A percentile compares a stretch with the other conserved stretches of the same genome.
Conservation (phyloP, 2,113 vertebrate species). For the Xenus cinereus region DNA sequence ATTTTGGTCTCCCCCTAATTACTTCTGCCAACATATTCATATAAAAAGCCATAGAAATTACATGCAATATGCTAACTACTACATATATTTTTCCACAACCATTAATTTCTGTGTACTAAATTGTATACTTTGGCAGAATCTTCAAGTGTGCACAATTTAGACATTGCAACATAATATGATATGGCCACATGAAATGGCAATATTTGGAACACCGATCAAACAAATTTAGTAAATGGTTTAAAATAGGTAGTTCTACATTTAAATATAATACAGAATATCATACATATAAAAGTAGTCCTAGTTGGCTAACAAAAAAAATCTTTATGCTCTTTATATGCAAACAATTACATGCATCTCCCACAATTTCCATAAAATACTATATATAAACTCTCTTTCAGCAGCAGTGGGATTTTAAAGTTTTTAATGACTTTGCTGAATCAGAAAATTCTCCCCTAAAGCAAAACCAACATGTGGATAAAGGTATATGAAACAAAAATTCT, state of each 20-base stretch:
- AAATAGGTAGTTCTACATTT: conserved; percentile 38
- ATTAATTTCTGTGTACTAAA: conserved; percentile 11
- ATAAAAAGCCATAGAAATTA: conserved; percentile 7
- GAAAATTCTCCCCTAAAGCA: neutral
- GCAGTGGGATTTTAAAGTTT: neutral
- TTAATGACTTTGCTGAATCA: neutral
- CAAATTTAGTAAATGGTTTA: conserved; percentile 9
- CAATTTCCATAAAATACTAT: neutral
- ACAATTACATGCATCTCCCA: neutral
- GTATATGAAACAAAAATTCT: neutral
- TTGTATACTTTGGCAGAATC: neutral
- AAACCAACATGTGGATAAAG: neutral
- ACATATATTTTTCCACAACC: conserved; percentile 10
- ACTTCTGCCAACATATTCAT: neutral
- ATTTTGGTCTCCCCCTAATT: conserved; percentile 53
- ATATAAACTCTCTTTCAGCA: neutral
- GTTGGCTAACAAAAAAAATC: neutral
- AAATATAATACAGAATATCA: conserved; percentile 8
- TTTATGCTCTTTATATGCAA: neutral
- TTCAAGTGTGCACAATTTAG: conserved; percentile 1
- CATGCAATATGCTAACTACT: neutral
- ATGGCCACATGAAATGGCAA: neutral
- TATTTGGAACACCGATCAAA: neutral
- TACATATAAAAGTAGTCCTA: neutral
- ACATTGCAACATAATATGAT: conserved; percentile 15